These are phyloP conservation scores for Xylocopa sonorina DNA, from an alignment of 1,140 invertebrate genomes.

Conservation along the genomic window DNA sequence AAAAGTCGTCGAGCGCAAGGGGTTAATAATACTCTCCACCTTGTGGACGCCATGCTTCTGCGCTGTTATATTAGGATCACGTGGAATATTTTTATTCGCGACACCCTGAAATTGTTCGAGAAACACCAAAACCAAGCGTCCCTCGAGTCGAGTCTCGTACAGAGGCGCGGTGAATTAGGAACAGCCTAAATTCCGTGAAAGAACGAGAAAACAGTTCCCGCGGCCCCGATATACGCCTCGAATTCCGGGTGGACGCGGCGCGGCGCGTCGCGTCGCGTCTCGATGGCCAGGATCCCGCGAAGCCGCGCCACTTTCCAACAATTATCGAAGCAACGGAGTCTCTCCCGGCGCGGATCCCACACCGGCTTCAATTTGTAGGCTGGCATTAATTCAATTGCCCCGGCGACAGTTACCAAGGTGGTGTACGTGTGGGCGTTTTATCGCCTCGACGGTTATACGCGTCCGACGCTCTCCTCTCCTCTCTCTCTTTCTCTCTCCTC, in stretches of 20 bases:
- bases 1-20: too few species aligned
- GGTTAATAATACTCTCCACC: too few species aligned
- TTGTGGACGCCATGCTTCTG: too few species aligned
- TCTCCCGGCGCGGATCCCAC: slow-evolving; percentile 67
- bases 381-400: slow-evolving; percentile 80
- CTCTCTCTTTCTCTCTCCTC: background rate
- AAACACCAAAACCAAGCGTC: too few species aligned
- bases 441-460: slow-evolving; percentile 65
- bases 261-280: slow-evolving; percentile 3
- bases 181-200: too few species aligned
- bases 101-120: too few species aligned
- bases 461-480: slow-evolving; percentile 46
- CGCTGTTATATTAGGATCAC: too few species aligned
- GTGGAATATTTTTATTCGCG: too few species aligned
- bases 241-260: slow-evolving; percentile 25
- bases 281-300: slow-evolving; percentile 28
- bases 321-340: slow-evolving; percentile 74
- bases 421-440: slow-evolving; percentile 68
- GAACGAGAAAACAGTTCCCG: background rate
- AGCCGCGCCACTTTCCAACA: slow-evolving; percentile 73
- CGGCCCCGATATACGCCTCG: background rate
- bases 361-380: slow-evolving; percentile 79
- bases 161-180: too few species aligned
- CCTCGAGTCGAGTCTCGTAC: too few species aligned
- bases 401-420: slow-evolving; percentile 69